Conservation (phyloP, 1,140 invertebrate genomes). For the Oedothorax gibbosus region DNA sequence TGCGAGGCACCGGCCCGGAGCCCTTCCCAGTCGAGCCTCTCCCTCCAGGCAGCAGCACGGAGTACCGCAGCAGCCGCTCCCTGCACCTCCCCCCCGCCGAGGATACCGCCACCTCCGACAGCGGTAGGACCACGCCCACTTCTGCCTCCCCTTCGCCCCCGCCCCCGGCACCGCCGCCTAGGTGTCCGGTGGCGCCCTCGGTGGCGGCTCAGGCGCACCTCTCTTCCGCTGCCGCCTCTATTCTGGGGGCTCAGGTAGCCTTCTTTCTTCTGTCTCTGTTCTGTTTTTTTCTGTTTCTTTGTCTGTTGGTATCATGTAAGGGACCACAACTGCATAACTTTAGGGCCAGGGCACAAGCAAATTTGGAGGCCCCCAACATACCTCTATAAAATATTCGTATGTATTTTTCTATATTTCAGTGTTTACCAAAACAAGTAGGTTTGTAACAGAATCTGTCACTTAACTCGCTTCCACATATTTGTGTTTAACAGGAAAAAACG, state of each 20-base stretch:
- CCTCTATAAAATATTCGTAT: no score
- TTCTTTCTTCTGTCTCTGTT: conserved; percentile 25
- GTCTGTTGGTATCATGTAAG: no score
- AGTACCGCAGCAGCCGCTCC: conserved; percentile 59
- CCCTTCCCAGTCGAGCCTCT: conserved; percentile 6
- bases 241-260: conserved; percentile 43
- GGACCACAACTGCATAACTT: no score
- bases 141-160: conserved; percentile 52
- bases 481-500: no score
- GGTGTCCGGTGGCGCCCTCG: conserved; percentile 25
- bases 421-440: no score
- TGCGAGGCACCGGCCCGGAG: conserved; percentile 59
- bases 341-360: no score
- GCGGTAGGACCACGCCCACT: conserved; percentile 59
- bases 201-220: neutral
- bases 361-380: no score
- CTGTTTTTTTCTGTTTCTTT: no score
- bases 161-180: conserved; percentile 49
- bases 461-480: no score
- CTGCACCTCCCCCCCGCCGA: conserved; percentile 21
- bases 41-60: conserved; percentile 21
- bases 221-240: conserved; percentile 18
- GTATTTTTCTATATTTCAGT: no score
- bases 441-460: no score
- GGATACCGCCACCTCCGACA: conserved; percentile 43